Percentiles rank a stretch among this genome's conserved stretches.
Evolutionary conservation across 2,797 vertebrate species (phyloP).

Genomic region (Protonibea diacanthus): DNA sequence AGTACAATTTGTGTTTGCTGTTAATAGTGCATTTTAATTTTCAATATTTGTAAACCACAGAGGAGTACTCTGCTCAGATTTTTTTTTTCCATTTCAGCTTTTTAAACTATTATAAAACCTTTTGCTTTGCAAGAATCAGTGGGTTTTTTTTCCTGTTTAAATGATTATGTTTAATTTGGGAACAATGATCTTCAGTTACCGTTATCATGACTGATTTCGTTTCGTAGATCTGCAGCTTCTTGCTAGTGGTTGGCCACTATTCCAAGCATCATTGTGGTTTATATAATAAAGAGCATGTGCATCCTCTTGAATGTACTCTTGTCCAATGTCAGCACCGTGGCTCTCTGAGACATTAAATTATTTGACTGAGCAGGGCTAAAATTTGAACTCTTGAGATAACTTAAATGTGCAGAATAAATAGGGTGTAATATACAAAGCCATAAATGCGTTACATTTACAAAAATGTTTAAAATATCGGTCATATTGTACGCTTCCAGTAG

Average conservation of each 20-base stretch:
- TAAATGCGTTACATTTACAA: neutral
- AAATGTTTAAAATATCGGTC: neutral
- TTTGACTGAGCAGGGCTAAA: neutral
- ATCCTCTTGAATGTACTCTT: neutral
- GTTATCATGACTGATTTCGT: conserved; percentile 54
- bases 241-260: conserved; percentile 35
- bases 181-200: conserved; percentile 38
- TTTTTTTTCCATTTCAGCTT: neutral
- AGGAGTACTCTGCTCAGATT: neutral
- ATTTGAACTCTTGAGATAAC: neutral
- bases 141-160: conserved; percentile 1
- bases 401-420: conserved; percentile 11
- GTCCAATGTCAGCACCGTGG: conserved; percentile 1
- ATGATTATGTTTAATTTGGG: conserved; percentile 31
- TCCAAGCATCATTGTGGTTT: conserved; percentile 32
- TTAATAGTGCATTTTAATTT: neutral
- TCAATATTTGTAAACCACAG: neutral
- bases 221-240: conserved; percentile 22
- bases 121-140: neutral
- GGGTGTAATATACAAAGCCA: too few relatives aligned
- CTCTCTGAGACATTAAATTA: neutral
- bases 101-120: too few relatives aligned
- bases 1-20: neutral
- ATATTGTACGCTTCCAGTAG: neutral
- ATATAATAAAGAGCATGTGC: neutral